Conservation (phyloP, 2,797 vertebrate genomes). For the Eleutherodactylus coqui region DNA sequence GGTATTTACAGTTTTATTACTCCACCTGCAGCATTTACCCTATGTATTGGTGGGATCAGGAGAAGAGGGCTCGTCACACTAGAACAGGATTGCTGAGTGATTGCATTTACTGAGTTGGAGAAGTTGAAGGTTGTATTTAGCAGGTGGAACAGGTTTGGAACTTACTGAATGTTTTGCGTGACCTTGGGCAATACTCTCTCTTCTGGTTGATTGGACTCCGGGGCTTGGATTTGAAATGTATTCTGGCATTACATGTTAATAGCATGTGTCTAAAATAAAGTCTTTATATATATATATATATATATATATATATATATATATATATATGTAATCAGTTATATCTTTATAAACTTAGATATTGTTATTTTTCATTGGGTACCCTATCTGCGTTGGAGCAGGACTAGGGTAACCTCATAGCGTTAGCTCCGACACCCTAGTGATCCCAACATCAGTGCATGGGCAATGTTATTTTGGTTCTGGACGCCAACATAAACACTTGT, state of each 20-base stretch:
- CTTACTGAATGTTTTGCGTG: background rate
- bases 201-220: constrained; percentile 12
- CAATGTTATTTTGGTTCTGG: too few species aligned
- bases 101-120: background rate
- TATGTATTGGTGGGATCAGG: background rate
- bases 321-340: too few species aligned
- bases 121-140: background rate
- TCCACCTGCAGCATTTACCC: background rate
- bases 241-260: background rate
- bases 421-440: too few species aligned
- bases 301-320: too few species aligned
- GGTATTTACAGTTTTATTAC: background rate
- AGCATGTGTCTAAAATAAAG: background rate
- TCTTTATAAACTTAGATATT: background rate
- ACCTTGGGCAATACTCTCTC: constrained; percentile 23
- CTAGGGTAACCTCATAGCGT: too few species aligned
- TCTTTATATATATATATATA: too few species aligned
- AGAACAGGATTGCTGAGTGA: constrained; percentile 19
- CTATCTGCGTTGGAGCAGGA: too few species aligned
- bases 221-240: background rate
- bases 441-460: too few species aligned
- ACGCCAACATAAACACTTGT: too few species aligned
- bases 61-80: background rate
- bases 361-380: background rate
- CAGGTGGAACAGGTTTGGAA: constrained; percentile 28